phyloP scores from a whole-genome alignment of 2,888 invertebrate genomes.

The Yponomeuta plumbellus region DNA sequence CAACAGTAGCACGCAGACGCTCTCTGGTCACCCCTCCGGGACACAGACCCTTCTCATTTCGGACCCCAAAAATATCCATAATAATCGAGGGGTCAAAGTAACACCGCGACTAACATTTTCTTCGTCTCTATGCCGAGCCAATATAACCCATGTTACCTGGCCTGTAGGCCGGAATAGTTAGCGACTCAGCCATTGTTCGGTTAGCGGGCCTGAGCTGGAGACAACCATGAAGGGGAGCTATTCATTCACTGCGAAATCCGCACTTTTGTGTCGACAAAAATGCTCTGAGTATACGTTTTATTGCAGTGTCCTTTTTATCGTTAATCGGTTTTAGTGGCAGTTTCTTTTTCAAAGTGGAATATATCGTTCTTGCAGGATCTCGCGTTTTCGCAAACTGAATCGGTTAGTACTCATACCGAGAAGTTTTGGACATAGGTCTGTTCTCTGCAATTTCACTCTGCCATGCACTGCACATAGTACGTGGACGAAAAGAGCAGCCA shows the following conservation, averaged over 20 bases:
- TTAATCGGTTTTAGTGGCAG: slow-evolving; percentile 1
- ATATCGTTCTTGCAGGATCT: not conserved
- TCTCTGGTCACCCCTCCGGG: slow-evolving; percentile 2
- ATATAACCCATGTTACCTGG: not conserved
- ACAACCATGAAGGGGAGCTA: not conserved
- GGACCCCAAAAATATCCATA: slow-evolving; percentile 11
- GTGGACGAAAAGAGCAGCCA: no score
- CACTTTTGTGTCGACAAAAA: slow-evolving; percentile 5
- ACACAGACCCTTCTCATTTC: slow-evolving; percentile 10
- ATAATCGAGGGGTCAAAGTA: slow-evolving; percentile 11
- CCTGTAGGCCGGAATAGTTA: not conserved
- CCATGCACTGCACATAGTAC: no score
- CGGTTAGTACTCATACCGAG: no score
- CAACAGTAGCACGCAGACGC: not conserved
- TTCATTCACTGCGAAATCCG: slow-evolving; percentile 6
- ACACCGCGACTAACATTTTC: not conserved
- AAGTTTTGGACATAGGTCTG: no score
- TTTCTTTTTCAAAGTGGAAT: not conserved
- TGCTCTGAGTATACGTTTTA: slow-evolving; percentile 2
- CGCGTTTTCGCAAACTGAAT: no score
- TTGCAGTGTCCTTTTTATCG: not conserved
- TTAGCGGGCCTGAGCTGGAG: not conserved
- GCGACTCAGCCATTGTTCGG: not conserved
- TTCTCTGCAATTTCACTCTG: no score
- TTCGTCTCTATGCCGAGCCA: not conserved